These are phyloP conservation scores for Coenobita brevimanus DNA, from an alignment of 1,140 invertebrate genomes.

Conservation along the genomic window DNA sequence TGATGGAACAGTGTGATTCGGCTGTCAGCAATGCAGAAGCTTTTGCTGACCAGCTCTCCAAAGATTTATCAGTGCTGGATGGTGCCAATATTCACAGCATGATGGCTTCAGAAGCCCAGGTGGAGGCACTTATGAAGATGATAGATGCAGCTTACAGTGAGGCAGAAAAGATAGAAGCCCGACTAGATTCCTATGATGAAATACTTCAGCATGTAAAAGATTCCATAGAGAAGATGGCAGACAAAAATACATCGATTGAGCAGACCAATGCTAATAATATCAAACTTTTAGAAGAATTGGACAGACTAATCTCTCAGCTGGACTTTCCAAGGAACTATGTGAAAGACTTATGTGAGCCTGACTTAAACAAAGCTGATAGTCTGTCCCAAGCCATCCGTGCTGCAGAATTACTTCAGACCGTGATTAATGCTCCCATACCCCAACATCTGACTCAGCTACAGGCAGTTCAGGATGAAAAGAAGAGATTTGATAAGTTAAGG, in stretches of 20 bases:
- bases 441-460: constrained; percentile 58
- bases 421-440: constrained; percentile 78
- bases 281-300: constrained; percentile 84
- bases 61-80: constrained; percentile 88
- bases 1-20: constrained; percentile 84
- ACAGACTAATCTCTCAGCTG: constrained; percentile 83
- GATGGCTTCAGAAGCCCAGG: constrained; percentile 87
- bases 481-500: constrained; percentile 87
- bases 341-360: constrained; percentile 82
- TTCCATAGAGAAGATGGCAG: constrained; percentile 91
- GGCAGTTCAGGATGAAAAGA: constrained; percentile 91
- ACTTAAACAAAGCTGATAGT: constrained; percentile 83
- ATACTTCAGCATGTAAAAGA: constrained; percentile 86
- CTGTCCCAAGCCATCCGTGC: constrained; percentile 85
- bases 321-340: constrained; percentile 84
- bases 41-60: constrained; percentile 87
- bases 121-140: constrained; percentile 88
- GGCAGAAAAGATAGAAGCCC: constrained; percentile 83
- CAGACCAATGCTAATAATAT: constrained; percentile 89
- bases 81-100: constrained; percentile 91
- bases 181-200: constrained; percentile 85
- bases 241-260: constrained; percentile 88
- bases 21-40: constrained; percentile 89
- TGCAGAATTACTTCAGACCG: constrained; percentile 85
- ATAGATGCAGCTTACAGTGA: constrained; percentile 86